A percentile compares a stretch with the other conserved stretches of the same genome.
phyloP scores from a whole-genome alignment of 2,888 invertebrate genomes.

The Parelbella ahira region DNA sequence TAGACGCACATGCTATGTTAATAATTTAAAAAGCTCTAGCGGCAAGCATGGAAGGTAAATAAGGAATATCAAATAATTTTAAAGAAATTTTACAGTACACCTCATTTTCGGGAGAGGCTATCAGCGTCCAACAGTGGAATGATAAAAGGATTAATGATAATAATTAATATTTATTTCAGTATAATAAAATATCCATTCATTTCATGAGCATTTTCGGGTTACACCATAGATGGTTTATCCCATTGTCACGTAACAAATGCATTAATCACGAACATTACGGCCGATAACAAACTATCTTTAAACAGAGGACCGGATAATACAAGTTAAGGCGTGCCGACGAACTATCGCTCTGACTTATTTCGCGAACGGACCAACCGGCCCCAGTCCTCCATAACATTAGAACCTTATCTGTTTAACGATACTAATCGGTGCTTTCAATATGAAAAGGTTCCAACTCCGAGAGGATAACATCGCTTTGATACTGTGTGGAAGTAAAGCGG shows the following conservation, averaged over 20 bases:
- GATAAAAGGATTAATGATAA: too few species aligned
- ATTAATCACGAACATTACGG: conserved; percentile 18
- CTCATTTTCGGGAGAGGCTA: too few species aligned
- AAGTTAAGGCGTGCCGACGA: conserved; percentile 11
- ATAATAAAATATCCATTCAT: too few species aligned
- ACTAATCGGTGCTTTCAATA: neutral
- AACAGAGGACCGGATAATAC: conserved; percentile 12
- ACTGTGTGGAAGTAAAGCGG: conserved; percentile 2
- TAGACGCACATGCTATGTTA: too few species aligned
- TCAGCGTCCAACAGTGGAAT: too few species aligned
- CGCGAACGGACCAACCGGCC: conserved; percentile 5
- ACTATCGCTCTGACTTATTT: neutral
- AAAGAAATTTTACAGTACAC: too few species aligned
- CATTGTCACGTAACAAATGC: conserved; percentile 21
- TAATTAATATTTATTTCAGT: too few species aligned
- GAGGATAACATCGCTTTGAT: neutral
- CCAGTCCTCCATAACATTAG: neutral
- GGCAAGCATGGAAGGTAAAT: too few species aligned
- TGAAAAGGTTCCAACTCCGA: conserved; percentile 5
- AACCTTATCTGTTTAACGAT: conserved; percentile 1
- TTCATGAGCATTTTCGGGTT: too few species aligned
- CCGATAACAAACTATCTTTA: conserved; percentile 24
- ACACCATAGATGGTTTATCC: too few species aligned
- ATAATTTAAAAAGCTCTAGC: too few species aligned
- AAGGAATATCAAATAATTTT: too few species aligned